Percentiles rank a stretch among this genome's conserved stretches.
Conservation (phyloP, 2,113 vertebrate species). For the Mormyrus iriodes region DNA sequence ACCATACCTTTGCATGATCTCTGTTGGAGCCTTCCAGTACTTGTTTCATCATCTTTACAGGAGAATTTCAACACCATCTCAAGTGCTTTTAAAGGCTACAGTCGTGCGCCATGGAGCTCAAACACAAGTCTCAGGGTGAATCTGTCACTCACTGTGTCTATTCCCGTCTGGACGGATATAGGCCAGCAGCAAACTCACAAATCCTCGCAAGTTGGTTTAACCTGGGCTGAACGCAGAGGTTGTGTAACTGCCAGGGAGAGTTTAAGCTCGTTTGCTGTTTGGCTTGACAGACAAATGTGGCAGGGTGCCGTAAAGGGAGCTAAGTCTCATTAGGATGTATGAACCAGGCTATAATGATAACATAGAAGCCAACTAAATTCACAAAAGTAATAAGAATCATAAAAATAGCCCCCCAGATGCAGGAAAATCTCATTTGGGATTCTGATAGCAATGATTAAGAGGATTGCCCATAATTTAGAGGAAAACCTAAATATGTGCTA, state of each 20-base stretch:
- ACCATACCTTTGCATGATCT: neutral
- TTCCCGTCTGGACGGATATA: neutral
- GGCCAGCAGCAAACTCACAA: neutral
- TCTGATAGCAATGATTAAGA: neutral
- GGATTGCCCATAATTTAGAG: neutral
- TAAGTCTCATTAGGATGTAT: neutral
- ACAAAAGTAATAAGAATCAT: neutral
- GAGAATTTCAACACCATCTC: neutral
- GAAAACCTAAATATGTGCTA: neutral
- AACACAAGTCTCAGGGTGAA: neutral
- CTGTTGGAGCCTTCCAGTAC: neutral
- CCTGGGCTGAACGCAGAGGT: neutral
- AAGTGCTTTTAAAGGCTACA: neutral
- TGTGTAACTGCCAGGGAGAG: neutral
- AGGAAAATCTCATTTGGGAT: neutral
- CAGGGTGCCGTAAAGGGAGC: neutral
- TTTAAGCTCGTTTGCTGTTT: neutral
- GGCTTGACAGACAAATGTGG: neutral
- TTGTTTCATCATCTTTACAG: slow-evolving; percentile 1
- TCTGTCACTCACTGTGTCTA: neutral
- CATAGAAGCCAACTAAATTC: neutral
- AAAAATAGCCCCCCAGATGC: neutral
- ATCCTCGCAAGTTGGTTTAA: neutral
- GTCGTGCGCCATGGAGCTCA: neutral
- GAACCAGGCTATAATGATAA: neutral